Evolutionary conservation across 2,888 invertebrate species (phyloP), one percentile per base, ranked within the genome.

Genomic region (Atrina japonica): DNA sequence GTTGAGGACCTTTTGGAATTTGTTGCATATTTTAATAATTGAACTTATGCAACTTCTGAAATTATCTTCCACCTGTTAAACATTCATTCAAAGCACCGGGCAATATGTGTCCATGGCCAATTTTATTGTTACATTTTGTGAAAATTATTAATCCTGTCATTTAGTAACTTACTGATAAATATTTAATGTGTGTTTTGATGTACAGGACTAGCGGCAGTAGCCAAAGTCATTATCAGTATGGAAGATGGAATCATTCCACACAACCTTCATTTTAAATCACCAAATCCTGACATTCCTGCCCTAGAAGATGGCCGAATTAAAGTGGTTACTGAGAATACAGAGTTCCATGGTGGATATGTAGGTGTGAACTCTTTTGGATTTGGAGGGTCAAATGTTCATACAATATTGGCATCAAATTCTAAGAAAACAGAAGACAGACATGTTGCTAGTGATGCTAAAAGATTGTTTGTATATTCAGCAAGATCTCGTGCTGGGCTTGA

Each of bases 351-450:
- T 58, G 98, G 98, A n/a, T 93, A 96, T 71, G 94, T 96, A 61
- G 98, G 95, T 25, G 91, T 99, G 35, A 99, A 99, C 92, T 98
- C 98, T 9, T 99, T 99, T 91, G 99, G 99, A 21, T 99, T 99
- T 91, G 99, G 99, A 75, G 99, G 99, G 65, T 90, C 91, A 29
- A 91, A 91, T 79, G 90, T 90, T 3, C 91, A 91, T 77, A 82
- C 86, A 3, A 59, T 91, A 16, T 77, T 90, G 11, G 78, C 81
- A 88, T 95, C 96, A 6, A 78, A 83, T 59, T 53, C 60, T 25
- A 66, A 80, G 7, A 11, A 41, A 43, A 58, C 64, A 16, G 53
- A 74, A 60, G 66, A 55, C n/a, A 64, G 45, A 9, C 85, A 86
- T 74, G 68, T 77, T 11, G 84, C 83, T 18, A 47, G 93, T 53